phyloP scores from a whole-genome alignment of 2,888 invertebrate genomes.

The Xylota segnis region DNA sequence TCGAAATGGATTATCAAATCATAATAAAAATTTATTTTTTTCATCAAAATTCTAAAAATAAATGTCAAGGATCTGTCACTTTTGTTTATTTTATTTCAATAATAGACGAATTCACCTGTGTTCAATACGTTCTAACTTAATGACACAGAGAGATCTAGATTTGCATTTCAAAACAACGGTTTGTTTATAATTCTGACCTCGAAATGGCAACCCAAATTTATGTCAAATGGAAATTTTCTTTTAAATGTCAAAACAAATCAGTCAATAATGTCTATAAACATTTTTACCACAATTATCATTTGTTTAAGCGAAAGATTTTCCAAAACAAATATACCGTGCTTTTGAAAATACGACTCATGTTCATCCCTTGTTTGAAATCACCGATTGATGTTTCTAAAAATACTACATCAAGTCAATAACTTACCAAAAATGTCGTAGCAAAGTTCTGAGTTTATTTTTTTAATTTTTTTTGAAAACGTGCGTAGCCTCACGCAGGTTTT shows the following conservation, averaged over 20 bases:
- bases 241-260: conserved; percentile 18
- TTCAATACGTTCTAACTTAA: background rate
- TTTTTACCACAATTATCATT: conserved; percentile 11
- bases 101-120: background rate
- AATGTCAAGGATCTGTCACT: background rate
- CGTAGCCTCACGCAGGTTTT: conserved; percentile 1
- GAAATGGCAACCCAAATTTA: background rate
- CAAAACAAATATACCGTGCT: conserved; percentile 4
- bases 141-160: background rate
- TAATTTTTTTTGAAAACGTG: background rate
- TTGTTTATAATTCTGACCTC: background rate
- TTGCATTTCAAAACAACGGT: background rate
- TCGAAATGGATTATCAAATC: background rate
- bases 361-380: background rate
- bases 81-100: background rate
- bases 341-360: background rate
- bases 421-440: conserved; percentile 1
- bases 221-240: background rate
- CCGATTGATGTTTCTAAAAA: conserved; percentile 3
- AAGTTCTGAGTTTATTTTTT: background rate
- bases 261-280: conserved; percentile 2
- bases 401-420: background rate
- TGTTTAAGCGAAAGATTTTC: conserved; percentile 7
- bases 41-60: background rate
- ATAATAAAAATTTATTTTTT: background rate